A percentile compares a stretch with the other conserved stretches of the same genome.
Evolutionary conservation across 2,888 invertebrate species (phyloP).

Genomic region (Diarsia mendica): DNA sequence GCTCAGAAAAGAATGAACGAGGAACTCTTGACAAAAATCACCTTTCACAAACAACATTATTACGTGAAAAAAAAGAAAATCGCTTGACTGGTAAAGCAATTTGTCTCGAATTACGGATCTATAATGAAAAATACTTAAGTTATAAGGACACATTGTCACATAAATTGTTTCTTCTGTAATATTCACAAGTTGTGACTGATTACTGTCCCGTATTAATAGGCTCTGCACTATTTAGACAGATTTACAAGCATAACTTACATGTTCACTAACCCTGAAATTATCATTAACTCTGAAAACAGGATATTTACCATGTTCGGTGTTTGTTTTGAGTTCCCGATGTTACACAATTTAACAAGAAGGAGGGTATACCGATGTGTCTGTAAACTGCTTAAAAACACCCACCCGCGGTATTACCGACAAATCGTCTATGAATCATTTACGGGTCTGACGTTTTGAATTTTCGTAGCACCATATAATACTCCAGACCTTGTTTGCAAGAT

Average conservation of each 20-base stretch:
- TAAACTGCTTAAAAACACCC: too few relatives aligned
- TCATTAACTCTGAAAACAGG: too few relatives aligned
- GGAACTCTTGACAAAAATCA: conserved; percentile 6
- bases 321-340: too few relatives aligned
- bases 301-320: too few relatives aligned
- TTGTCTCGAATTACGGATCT: conserved; percentile 21
- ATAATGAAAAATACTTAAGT: too few relatives aligned
- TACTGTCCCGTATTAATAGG: neutral
- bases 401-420: neutral
- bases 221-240: too few relatives aligned
- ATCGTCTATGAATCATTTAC: neutral
- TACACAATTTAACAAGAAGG: too few relatives aligned
- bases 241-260: too few relatives aligned
- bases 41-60: neutral
- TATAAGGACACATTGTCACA: neutral
- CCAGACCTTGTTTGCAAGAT: conserved; percentile 10
- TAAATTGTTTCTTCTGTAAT: neutral
- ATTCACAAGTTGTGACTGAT: neutral
- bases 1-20: neutral
- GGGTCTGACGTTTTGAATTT: conserved; percentile 25
- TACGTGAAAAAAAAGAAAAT: conserved; percentile 8
- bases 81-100: conserved; percentile 3
- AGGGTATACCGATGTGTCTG: too few relatives aligned
- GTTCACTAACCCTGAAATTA: too few relatives aligned
- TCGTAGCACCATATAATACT: conserved; percentile 7